Evolutionary conservation across 2,113 vertebrate species (phyloP).

Genomic region (Gopherus evgoodei): DNA sequence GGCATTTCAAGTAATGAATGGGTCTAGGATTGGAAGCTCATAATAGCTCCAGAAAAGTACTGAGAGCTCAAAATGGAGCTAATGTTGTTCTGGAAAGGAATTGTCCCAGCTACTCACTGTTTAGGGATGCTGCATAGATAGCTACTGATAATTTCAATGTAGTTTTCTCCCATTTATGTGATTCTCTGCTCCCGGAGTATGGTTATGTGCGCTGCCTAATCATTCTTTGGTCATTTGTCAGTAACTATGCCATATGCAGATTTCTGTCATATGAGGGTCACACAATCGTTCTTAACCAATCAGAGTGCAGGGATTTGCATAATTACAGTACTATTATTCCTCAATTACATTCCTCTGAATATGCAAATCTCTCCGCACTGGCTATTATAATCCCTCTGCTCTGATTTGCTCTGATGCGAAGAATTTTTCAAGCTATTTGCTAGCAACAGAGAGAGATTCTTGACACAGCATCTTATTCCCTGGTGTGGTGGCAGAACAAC

Average conservation of each 20-base stretch:
- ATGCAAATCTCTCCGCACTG: constrained; percentile 15
- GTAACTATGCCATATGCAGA: not conserved
- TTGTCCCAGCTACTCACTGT: not conserved
- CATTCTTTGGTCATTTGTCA: fast-evolving
- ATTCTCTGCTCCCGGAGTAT: not conserved
- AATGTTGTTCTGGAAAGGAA: not conserved
- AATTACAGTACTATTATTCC: constrained; percentile 39
- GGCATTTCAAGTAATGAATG: not conserved
- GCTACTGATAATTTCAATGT: not conserved
- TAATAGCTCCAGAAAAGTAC: not conserved
- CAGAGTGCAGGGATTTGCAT: constrained; percentile 31
- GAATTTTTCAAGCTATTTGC: not conserved
- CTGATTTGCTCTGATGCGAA: not conserved
- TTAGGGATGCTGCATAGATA: constrained; percentile 4
- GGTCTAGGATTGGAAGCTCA: not conserved
- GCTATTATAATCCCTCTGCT: constrained; percentile 27
- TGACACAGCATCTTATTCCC: not conserved
- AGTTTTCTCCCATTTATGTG: not conserved
- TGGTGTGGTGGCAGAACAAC: not conserved
- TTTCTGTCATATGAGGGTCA: not conserved
- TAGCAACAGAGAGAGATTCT: not conserved
- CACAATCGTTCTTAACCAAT: not conserved
- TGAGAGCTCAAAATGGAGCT: constrained; percentile 34
- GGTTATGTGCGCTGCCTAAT: not conserved
- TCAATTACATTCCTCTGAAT: constrained; percentile 33